A percentile compares a stretch with the other conserved stretches of the same genome.
Conservation (phyloP, 2,113 vertebrate genomes). For the Ranitomeya imitator region DNA sequence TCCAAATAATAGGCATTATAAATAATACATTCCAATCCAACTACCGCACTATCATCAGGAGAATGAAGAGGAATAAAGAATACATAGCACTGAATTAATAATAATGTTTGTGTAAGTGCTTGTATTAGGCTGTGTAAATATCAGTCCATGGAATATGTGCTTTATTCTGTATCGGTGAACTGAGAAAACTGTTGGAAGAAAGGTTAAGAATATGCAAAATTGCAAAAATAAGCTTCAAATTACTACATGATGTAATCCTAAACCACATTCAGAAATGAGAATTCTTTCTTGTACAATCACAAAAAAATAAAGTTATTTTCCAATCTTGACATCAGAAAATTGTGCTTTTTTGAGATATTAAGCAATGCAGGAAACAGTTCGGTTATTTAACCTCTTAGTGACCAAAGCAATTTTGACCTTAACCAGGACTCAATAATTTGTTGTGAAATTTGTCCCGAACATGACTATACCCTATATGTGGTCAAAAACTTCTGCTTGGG, state of each 20-base stretch:
- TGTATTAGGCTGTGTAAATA: not conserved
- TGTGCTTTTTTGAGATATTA: too few relatives aligned
- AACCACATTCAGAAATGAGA: not conserved
- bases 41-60: not conserved
- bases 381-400: too few relatives aligned
- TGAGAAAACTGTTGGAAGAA: not conserved
- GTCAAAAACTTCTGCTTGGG: too few relatives aligned
- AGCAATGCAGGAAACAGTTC: too few relatives aligned
- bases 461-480: too few relatives aligned
- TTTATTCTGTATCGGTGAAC: not conserved
- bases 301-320: not conserved
- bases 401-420: too few relatives aligned
- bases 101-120: slow-evolving; percentile 7
- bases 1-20: not conserved
- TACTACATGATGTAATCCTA: not conserved
- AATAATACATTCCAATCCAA: not conserved
- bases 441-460: too few relatives aligned
- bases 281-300: not conserved
- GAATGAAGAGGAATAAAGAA: not conserved
- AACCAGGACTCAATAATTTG: too few relatives aligned
- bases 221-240: not conserved
- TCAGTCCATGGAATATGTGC: not conserved
- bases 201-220: not conserved
- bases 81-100: not conserved
- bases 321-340: too few relatives aligned